Conservation (phyloP, 2,888 invertebrate species). For the Noctua janthe region DNA sequence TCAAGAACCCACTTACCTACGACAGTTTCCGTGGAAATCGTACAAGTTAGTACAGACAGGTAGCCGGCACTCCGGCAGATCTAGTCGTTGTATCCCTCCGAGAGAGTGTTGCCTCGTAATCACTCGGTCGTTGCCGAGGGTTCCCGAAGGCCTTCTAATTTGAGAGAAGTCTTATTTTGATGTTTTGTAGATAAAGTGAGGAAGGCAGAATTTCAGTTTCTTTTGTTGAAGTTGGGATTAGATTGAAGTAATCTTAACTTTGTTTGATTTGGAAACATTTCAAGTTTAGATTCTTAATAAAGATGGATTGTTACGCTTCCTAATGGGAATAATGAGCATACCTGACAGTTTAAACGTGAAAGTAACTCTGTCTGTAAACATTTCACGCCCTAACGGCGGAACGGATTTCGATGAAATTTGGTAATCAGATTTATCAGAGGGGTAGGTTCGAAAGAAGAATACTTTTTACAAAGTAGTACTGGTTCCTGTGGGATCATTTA, state of each 20-base stretch:
- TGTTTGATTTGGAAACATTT: not conserved
- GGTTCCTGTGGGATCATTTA: not conserved
- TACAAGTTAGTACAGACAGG: slow-evolving; percentile 45
- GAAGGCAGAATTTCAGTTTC: not conserved
- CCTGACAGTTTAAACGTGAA: not conserved
- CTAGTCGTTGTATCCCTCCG: slow-evolving; percentile 39
- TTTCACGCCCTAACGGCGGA: not conserved
- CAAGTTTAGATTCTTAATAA: not conserved
- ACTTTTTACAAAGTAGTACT: not conserved
- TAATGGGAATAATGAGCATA: too few relatives aligned
- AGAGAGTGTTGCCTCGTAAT: slow-evolving; percentile 39
- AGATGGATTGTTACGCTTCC: not conserved
- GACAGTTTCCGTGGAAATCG: slow-evolving; percentile 39
- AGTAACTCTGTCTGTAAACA: not conserved
- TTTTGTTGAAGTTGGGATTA: not conserved
- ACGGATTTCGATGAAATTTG: not conserved
- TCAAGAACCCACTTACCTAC: slow-evolving; percentile 6
- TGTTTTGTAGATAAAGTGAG: slow-evolving; percentile 16
- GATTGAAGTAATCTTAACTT: not conserved
- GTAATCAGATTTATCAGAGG: too few relatives aligned
- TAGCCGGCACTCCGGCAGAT: not conserved
- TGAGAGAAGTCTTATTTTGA: slow-evolving; percentile 48
- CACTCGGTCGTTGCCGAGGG: slow-evolving; percentile 22
- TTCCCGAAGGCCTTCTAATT: slow-evolving; percentile 38
- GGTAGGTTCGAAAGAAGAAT: not conserved